Evolutionary conservation across 1,140 invertebrate species (phyloP).

Genomic region (Thaumatotibia leucotreta): DNA sequence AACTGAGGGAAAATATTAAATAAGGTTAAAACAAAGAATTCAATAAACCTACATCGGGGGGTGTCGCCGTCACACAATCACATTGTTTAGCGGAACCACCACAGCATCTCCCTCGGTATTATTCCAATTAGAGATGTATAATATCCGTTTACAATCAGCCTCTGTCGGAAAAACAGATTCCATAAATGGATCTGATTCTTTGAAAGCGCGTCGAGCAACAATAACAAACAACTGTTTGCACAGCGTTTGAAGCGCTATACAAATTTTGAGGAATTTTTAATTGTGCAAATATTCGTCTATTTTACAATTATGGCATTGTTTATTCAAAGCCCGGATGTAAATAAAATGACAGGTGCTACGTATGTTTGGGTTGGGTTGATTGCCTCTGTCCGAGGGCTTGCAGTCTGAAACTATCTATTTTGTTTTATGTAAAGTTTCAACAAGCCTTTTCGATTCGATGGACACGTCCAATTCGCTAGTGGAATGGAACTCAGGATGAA

Average conservation of each 20-base stretch:
- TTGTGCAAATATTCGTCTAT: slow-evolving; percentile 25
- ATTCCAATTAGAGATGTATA: neutral
- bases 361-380: slow-evolving; percentile 55
- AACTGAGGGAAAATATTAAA: neutral
- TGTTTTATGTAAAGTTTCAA: slow-evolving; percentile 65
- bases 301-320: slow-evolving; percentile 31
- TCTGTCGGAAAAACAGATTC: neutral
- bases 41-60: neutral
- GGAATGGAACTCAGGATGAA: slow-evolving; percentile 60
- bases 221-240: neutral
- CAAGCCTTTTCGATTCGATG: slow-evolving; percentile 62
- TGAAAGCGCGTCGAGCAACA: neutral
- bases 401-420: slow-evolving; percentile 37
- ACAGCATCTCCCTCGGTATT: neutral
- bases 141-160: neutral
- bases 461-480: slow-evolving; percentile 59
- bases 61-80: neutral
- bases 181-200: neutral
- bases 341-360: slow-evolving; percentile 28
- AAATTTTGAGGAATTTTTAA: slow-evolving; percentile 17
- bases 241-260: neutral
- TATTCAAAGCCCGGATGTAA: slow-evolving; percentile 37
- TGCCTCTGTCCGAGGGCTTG: slow-evolving; percentile 45
- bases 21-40: neutral
- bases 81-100: neutral